These are phyloP conservation scores for Anolis sagrei DNA, from an alignment of 2,113 vertebrate species.

Conservation along the genomic window DNA sequence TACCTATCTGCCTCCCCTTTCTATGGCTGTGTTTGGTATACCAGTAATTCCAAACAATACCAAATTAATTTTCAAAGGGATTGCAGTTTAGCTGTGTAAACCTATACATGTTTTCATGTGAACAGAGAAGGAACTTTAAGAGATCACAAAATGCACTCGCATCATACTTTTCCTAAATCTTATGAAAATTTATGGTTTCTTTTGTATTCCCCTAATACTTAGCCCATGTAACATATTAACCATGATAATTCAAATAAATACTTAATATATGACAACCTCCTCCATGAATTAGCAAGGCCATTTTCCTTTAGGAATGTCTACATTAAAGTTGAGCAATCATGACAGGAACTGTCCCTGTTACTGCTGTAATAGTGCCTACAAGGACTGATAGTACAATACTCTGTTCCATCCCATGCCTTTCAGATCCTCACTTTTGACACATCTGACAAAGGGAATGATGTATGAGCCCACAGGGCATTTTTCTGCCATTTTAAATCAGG, in stretches of 20 bases:
- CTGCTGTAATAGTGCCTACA: not conserved
- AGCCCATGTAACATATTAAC: constrained; percentile 7
- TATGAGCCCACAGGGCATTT: not conserved
- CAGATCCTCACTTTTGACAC: constrained; percentile 25
- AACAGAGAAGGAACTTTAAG: not conserved
- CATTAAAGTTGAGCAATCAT: constrained; percentile 15
- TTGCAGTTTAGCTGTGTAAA: not conserved
- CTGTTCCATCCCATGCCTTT: not conserved
- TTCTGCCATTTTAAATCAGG: not conserved
- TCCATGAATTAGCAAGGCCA: not conserved
- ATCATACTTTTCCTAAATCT: not conserved
- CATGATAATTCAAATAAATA: not conserved
- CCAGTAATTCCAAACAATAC: not conserved
- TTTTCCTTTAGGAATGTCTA: constrained; percentile 7
- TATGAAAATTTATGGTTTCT: not conserved
- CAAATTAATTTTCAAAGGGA: not conserved
- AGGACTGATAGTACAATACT: constrained; percentile 13
- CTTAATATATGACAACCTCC: not conserved
- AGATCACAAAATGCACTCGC: not conserved
- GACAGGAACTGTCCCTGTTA: not conserved
- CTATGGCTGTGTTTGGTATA: no score
- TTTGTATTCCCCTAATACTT: not conserved
- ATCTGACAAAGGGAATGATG: not conserved
- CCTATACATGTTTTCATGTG: not conserved
- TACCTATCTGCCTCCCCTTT: no score